These are phyloP conservation scores for Bungarus multicinctus DNA, from an alignment of 2,113 vertebrate species.

Conservation along the genomic window DNA sequence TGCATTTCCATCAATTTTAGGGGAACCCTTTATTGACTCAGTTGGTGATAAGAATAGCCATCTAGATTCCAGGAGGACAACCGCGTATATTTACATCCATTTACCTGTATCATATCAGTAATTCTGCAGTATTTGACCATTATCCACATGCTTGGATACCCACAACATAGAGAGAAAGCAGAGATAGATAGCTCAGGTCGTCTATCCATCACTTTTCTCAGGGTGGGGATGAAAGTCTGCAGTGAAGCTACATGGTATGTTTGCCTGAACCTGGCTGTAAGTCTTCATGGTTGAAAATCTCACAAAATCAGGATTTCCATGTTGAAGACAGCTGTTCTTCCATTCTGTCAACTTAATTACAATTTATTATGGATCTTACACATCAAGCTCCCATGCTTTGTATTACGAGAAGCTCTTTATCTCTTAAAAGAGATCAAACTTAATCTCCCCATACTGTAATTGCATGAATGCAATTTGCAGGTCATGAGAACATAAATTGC, in stretches of 20 bases:
- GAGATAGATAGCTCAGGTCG: neutral
- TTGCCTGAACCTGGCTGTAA: neutral
- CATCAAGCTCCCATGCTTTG: neutral
- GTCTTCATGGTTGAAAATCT: neutral
- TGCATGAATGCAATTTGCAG: neutral
- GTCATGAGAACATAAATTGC: neutral
- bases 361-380: neutral
- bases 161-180: neutral
- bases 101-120: neutral
- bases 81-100: neutral
- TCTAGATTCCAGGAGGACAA: neutral
- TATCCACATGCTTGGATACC: neutral
- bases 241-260: neutral
- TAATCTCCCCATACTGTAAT: neutral
- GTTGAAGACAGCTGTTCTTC: neutral
- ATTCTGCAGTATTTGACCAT: neutral
- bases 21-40: neutral
- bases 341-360: neutral
- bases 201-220: neutral
- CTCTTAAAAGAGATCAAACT: neutral
- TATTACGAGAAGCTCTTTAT: neutral
- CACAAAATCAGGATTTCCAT: neutral
- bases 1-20: neutral
- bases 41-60: neutral
- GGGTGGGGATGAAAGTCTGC: neutral